These are phyloP conservation scores for Phlogophora meticulosa DNA, from an alignment of 2,888 invertebrate genomes.

Conservation along the genomic window DNA sequence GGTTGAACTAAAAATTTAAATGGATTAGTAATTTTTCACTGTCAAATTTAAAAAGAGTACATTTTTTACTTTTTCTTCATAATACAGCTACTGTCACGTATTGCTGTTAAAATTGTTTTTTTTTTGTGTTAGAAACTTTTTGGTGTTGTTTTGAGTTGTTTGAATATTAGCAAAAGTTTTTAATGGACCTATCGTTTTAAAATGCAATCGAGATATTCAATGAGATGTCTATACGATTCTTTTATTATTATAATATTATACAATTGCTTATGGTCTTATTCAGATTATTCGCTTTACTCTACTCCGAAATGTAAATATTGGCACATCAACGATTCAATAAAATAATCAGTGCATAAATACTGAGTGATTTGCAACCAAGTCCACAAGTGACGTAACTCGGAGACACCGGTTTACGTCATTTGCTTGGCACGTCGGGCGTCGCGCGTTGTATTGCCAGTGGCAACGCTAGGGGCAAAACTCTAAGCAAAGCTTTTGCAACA, in stretches of 20 bases:
- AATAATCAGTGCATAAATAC: constrained; percentile 42
- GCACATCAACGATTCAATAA: constrained; percentile 23
- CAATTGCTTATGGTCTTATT: background rate
- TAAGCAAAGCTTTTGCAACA: constrained; percentile 79
- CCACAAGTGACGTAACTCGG: constrained; percentile 42
- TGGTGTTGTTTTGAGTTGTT: background rate
- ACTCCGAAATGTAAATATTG: constrained; percentile 5
- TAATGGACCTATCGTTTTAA: constrained; percentile 15
- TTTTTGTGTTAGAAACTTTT: constrained; percentile 22
- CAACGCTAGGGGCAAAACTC: constrained; percentile 67
- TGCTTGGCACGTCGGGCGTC: constrained; percentile 47
- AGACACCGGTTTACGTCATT: constrained; percentile 51
- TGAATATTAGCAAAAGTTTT: background rate
- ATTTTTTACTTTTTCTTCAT: constrained; percentile 30
- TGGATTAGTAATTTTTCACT: constrained; percentile 45
- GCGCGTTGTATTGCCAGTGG: constrained; percentile 49
- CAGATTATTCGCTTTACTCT: background rate
- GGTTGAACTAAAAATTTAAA: constrained; percentile 38
- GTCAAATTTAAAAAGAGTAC: constrained; percentile 68
- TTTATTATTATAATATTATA: too few species aligned
- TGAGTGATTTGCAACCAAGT: constrained; percentile 51
- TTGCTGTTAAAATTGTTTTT: background rate
- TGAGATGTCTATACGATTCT: too few species aligned
- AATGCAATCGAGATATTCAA: background rate
- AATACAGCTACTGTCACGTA: constrained; percentile 10